Conservation (phyloP, 35 echinoderm and acorn worm genomes). For the Ophioderma brevispina region DNA sequence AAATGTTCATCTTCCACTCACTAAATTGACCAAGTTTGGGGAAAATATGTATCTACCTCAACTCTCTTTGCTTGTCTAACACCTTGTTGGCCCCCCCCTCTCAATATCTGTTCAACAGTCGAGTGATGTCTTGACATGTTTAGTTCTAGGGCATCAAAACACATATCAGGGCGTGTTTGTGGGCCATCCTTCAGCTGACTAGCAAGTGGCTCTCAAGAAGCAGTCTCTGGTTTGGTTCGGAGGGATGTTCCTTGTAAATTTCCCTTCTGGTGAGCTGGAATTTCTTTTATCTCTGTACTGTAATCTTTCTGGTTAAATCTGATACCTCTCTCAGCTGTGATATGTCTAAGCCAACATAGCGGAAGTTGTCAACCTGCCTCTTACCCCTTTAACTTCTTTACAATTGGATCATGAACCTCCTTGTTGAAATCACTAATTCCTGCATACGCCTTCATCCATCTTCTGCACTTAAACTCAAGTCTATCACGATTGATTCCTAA, state of each 20-base stretch:
- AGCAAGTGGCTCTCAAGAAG: slow-evolving; percentile 37
- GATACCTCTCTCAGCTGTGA: slow-evolving; percentile 30
- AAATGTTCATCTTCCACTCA: slow-evolving; percentile 37
- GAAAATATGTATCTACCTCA: slow-evolving; percentile 8
- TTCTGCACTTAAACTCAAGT: too few relatives aligned
- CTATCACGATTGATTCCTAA: too few relatives aligned
- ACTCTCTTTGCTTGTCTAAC: slow-evolving; percentile 22
- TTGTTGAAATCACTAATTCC: slow-evolving; percentile 21
- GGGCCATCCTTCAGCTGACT: slow-evolving; percentile 54
- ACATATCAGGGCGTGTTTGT: slow-evolving; percentile 45
- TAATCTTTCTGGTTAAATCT: slow-evolving; percentile 34
- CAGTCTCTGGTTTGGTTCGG: slow-evolving; percentile 27
- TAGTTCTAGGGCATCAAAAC: slow-evolving; percentile 59
- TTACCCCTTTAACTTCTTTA: slow-evolving; percentile 48
- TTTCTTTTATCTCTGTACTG: slow-evolving; percentile 43
- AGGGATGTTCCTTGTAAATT: slow-evolving; percentile 28
- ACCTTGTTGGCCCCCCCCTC: slow-evolving; percentile 21
- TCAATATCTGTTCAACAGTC: slow-evolving; percentile 39
- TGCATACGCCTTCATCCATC: slow-evolving; percentile 14
- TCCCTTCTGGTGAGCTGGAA: slow-evolving; percentile 11
- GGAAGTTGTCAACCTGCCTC: slow-evolving; percentile 37
- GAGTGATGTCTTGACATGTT: slow-evolving; percentile 49
- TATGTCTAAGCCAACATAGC: slow-evolving; percentile 26
- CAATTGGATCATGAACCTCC: slow-evolving; percentile 24
- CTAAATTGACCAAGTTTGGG: slow-evolving; percentile 16